Percentiles rank a stretch among this genome's conserved stretches.
These are phyloP conservation scores for Thaumatotibia leucotreta DNA, from an alignment of 1,140 invertebrate species.

Conservation along the genomic window DNA sequence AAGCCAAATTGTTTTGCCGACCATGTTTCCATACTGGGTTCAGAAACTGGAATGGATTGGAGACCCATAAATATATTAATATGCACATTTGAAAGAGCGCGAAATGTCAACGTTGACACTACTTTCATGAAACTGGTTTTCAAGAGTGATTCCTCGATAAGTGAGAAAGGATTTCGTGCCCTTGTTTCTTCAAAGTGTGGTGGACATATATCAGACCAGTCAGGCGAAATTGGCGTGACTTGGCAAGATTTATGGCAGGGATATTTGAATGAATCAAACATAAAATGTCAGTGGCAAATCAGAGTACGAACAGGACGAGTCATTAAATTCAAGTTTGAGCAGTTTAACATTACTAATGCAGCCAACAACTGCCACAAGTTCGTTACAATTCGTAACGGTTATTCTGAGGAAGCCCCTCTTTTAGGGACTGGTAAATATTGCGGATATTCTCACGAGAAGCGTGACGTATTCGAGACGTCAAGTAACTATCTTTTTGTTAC, in stretches of 20 bases:
- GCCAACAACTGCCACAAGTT: conserved; percentile 78
- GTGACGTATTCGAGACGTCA: conserved; percentile 77
- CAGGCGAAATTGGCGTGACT: conserved; percentile 53
- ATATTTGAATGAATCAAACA: conserved; percentile 6
- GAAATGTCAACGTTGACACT: conserved; percentile 40
- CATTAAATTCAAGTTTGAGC: conserved; percentile 80
- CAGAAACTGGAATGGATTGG: conserved; percentile 64
- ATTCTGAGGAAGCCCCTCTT: conserved; percentile 81
- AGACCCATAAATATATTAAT: conserved; percentile 64
- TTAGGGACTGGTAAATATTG: conserved; percentile 85
- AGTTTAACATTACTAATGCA: conserved; percentile 77
- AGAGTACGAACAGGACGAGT: conserved; percentile 83
- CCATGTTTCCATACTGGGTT: conserved; percentile 77
- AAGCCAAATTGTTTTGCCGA: conserved; percentile 77
- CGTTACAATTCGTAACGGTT: conserved; percentile 84
- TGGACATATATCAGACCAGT: conserved; percentile 70
- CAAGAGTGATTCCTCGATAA: conserved; percentile 50
- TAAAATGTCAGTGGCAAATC: conserved; percentile 83
- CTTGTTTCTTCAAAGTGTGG: conserved; percentile 76
- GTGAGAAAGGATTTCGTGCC: conserved; percentile 48
- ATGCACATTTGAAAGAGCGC: conserved; percentile 73
- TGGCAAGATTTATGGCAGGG: conserved; percentile 33
- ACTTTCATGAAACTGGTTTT: conserved; percentile 65
- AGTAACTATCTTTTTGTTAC: conserved; percentile 79
- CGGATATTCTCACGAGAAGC: conserved; percentile 72